phyloP scores from a whole-genome alignment of 1,140 invertebrate species.

The Rhyzopertha dominica region DNA sequence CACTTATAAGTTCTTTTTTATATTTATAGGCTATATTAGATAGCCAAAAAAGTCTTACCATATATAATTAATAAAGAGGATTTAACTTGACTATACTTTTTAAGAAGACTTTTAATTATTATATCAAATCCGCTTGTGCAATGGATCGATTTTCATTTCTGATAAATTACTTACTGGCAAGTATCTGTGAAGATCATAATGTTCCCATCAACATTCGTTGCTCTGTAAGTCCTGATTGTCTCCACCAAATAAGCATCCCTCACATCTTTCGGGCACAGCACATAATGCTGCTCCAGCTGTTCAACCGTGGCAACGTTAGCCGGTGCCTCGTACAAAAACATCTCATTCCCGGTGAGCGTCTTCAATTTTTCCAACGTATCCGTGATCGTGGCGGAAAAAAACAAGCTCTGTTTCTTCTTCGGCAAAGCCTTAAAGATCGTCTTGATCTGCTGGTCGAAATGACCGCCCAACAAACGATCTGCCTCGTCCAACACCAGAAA shows the following conservation, averaged over 20 bases:
- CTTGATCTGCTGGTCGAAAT: conserved; percentile 75
- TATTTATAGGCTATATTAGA: no score
- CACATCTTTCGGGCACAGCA: conserved; percentile 82
- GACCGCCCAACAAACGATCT: conserved; percentile 63
- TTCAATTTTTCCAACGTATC: conserved; percentile 72
- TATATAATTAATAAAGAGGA: no score
- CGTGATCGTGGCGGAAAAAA: conserved; percentile 97
- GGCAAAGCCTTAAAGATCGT: conserved; percentile 80
- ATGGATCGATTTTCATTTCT: no score
- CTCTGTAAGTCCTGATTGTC: conserved; percentile 71
- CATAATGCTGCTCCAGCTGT: conserved; percentile 82
- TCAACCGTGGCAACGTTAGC: conserved; percentile 74
- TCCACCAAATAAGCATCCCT: conserved; percentile 93
- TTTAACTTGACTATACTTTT: no score
- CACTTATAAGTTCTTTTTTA: no score
- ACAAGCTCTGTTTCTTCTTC: conserved; percentile 73
- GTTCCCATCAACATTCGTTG: conserved; percentile 67
- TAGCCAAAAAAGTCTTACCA: no score
- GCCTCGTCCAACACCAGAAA: conserved; percentile 92
- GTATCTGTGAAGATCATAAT: conserved; percentile 93
- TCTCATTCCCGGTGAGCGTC: conserved; percentile 52
- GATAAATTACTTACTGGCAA: conserved; percentile 68
- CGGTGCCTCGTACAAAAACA: conserved; percentile 63
- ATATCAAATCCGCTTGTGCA: no score
- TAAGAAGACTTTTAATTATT: no score